phyloP scores from a whole-genome alignment of 2,888 invertebrate genomes.

The Pemphredon lugubris region DNA sequence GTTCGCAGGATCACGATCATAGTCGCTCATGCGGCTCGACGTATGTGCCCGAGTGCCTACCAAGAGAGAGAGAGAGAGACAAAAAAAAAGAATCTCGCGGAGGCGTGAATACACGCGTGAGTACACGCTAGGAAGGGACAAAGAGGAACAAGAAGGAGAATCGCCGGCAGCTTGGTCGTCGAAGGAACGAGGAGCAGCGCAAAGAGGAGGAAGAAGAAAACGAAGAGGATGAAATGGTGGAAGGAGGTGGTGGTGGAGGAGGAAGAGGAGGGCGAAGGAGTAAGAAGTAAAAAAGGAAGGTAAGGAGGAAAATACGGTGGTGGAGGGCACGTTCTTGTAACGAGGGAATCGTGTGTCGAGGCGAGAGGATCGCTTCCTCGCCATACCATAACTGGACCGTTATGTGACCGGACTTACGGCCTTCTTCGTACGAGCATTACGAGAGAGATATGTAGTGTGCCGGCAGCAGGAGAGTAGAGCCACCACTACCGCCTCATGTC shows the following conservation, averaged over 20 bases:
- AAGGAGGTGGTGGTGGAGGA: too few relatives aligned
- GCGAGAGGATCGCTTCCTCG: conserved; percentile 70
- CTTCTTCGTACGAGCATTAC: conserved; percentile 58
- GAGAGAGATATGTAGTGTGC: conserved; percentile 44
- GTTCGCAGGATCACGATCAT: conserved; percentile 37
- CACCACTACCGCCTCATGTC: conserved; percentile 40
- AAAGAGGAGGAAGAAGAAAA: conserved; percentile 13
- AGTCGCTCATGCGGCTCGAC: conserved; percentile 22
- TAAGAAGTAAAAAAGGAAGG: conserved; percentile 14
- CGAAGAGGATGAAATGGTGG: too few relatives aligned
- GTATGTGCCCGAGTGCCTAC: too few relatives aligned
- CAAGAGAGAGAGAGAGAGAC: too few relatives aligned
- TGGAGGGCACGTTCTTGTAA: conserved; percentile 59
- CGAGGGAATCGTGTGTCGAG: conserved; percentile 67
- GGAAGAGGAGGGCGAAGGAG: too few relatives aligned
- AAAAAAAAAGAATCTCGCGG: conserved; percentile 20
- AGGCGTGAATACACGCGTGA: conserved; percentile 45
- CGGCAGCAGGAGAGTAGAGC: conserved; percentile 9
- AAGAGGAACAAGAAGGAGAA: conserved; percentile 5
- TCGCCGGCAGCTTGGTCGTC: background rate
- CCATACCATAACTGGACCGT: conserved; percentile 79
- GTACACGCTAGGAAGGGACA: conserved; percentile 14
- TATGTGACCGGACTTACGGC: conserved; percentile 77
- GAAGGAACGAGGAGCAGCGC: background rate
- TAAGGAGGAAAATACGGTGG: conserved; percentile 22